Evolutionary conservation across 2,797 vertebrate species (phyloP).

Genomic region (Pangasius sanitwongsei): DNA sequence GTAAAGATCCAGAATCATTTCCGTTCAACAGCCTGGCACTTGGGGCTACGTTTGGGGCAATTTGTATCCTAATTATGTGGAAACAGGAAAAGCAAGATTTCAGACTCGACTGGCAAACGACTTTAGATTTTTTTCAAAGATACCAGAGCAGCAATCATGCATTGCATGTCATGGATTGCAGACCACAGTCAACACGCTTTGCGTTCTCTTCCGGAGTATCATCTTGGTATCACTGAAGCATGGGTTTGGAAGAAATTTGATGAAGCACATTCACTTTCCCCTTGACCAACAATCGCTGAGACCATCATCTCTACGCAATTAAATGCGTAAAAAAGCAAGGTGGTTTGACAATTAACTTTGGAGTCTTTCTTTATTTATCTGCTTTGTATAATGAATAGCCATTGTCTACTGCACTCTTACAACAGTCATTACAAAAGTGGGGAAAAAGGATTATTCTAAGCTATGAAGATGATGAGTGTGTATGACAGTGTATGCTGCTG

Average conservation of each 20-base stretch:
- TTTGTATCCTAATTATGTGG: slow-evolving; percentile 52
- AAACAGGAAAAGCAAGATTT: slow-evolving; percentile 32
- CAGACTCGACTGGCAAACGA: slow-evolving; percentile 25
- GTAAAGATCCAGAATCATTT: slow-evolving; percentile 41
- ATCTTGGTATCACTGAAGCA: neutral
- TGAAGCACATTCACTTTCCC: slow-evolving; percentile 15
- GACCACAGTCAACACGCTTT: slow-evolving; percentile 36
- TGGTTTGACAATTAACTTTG: neutral
- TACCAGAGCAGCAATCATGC: slow-evolving; percentile 37
- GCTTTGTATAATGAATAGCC: neutral
- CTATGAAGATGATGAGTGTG: slow-evolving; percentile 29
- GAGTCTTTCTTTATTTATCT: slow-evolving; percentile 2
- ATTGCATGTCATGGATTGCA: slow-evolving; percentile 42
- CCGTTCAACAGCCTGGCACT: slow-evolving; percentile 47
- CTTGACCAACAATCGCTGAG: neutral
- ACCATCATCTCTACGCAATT: neutral
- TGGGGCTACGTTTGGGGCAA: slow-evolving; percentile 27
- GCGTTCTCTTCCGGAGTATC: slow-evolving; percentile 7
- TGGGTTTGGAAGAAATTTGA: slow-evolving; percentile 10
- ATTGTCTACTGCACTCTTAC: neutral
- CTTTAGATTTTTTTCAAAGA: slow-evolving; percentile 46
- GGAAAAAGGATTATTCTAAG: neutral
- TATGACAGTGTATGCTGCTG: slow-evolving; percentile 22
- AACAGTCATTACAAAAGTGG: neutral
- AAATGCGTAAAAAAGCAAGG: neutral